Evolutionary conservation across 2,888 invertebrate species (phyloP).

Genomic region (Alentia gelatinosa): DNA sequence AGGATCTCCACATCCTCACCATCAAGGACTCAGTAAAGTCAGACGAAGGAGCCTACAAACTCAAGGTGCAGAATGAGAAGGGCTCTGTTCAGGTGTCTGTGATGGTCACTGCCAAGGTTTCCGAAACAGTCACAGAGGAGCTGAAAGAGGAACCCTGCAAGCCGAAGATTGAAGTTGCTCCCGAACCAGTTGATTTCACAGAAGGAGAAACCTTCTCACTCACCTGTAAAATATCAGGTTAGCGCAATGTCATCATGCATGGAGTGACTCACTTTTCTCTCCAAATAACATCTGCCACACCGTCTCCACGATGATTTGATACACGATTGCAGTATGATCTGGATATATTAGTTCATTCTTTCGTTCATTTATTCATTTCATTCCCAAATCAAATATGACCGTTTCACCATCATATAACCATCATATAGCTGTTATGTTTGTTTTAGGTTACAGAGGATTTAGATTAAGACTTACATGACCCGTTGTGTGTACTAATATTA

Average conservation of each 20-base stretch:
- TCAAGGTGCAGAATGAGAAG: conserved; percentile 61
- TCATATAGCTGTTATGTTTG: no score
- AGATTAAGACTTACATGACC: no score
- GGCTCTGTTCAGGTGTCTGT: conserved; percentile 39
- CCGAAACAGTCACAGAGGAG: not conserved
- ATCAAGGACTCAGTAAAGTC: conserved; percentile 56
- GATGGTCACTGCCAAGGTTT: not conserved
- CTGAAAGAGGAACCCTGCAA: not conserved
- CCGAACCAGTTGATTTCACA: conserved; percentile 53
- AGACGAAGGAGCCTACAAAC: conserved; percentile 62
- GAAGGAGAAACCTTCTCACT: conserved; percentile 59
- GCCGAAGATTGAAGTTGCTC: conserved; percentile 40
- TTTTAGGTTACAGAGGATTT: no score
- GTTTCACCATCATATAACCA: no score
- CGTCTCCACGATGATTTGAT: no score
- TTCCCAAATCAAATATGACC: no score
- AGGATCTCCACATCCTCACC: conserved; percentile 56
- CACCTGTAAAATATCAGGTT: conserved; percentile 55
- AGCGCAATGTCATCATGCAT: conserved; percentile 35
- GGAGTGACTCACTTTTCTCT: not conserved
- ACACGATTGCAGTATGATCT: no score
- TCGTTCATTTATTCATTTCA: no score
- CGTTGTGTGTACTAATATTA: no score
- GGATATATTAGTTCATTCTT: no score
- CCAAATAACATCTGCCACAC: no score